Base-by-base conservation (phyloP, 2,888 invertebrate species). In the Drosophila fulvimacula region DNA sequence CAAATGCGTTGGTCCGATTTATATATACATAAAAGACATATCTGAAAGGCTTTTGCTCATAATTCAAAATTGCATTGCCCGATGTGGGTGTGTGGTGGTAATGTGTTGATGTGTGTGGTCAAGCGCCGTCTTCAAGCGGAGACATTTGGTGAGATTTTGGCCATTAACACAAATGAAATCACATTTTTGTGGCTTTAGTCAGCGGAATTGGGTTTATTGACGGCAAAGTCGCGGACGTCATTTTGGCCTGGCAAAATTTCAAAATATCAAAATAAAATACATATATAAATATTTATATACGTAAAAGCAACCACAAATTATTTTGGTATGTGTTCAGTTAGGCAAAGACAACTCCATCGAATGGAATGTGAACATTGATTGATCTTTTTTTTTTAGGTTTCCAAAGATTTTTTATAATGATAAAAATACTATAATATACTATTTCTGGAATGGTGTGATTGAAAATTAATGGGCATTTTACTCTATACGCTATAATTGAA, bases 101-200 rank as follows among this genome's bases (percentile, higher is more conserved):
- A 21, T 48, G 60, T 66, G 75, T 59, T 58, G 58, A 49, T 51
- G 19, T 48, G 66, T 69, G 75, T 61, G 69, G 64, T 30, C 62
- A 71, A 77, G 75, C 80, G 74, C 75, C 78, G 57, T 24, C 68
- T 71, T 59, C 53, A 63, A 65, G 59, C 44, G 57, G 11, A 57
- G 56, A 19, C 41, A 57, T 71, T 73, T 72, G 82, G 80, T 82
- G 80, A 73, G 78, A 87, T 71, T 70, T 77, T 82, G 77, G 75
- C 65, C 82, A 85, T 85, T 85, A 85, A 75, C 82, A 84, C 75
- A 88, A 82, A 79, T 81, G 74, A 72, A 64, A n/a, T 39, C 46
- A 73, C 66, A 85, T 82, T 69, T 76, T 74, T 83, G 42, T 34
- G 52, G 73, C 21, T 73, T 65, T 77, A 79, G 81, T 82, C 86